Evolutionary conservation across 2,888 invertebrate species (phyloP), one percentile per base, ranked within the genome.

Genomic region (Eubasilissa splendida): DNA sequence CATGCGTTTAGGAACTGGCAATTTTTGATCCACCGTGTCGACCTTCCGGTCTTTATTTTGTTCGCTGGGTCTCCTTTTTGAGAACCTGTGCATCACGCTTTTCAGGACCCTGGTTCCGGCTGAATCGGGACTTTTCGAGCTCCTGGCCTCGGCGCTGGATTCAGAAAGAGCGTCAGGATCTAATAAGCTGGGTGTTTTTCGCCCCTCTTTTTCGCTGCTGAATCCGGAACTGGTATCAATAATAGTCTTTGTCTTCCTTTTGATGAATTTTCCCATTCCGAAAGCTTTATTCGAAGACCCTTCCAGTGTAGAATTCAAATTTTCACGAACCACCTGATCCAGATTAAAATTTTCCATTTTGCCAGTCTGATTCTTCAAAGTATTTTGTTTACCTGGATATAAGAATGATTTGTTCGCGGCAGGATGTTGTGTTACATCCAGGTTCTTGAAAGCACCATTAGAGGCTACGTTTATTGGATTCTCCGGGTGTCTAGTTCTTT

Each of bases 341-440:
- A 89, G 86, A 83, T 89, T 89, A 82, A 90, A 90, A 77, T 88
- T 89, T 1, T 90, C 88, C 90, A 90, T 91, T 89, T 89, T 89
- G 1, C 87, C 87, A 0, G 89, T 88, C 85, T 90, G 90, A 77
- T 88, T 87, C 66, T 87, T 87, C 76, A 90, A 85, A 84, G 87
- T 87, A 84, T 87, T 89, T 5, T 87, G 86, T 56, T 75, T 77
- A 12, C 77, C 79, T 3, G 81, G 82, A 77, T 82, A 82, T n/a
- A 82, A 71, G 75, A 82, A 82, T 10, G 82, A 82, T 58, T 80
- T 82, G 31, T 59, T 66, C 4, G 80, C 59, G 31, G 68, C 50
- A n/a, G 71, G 71, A 31, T 50, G 33, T 56, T 22, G 22, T 22
- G 42, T 5, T 70, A 11, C 14, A 22, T 70, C 66, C 12, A 42